Percentiles rank a stretch among this genome's conserved stretches.
phyloP scores from a whole-genome alignment of 2,888 invertebrate genomes.

The Acanthopleura granulata region DNA sequence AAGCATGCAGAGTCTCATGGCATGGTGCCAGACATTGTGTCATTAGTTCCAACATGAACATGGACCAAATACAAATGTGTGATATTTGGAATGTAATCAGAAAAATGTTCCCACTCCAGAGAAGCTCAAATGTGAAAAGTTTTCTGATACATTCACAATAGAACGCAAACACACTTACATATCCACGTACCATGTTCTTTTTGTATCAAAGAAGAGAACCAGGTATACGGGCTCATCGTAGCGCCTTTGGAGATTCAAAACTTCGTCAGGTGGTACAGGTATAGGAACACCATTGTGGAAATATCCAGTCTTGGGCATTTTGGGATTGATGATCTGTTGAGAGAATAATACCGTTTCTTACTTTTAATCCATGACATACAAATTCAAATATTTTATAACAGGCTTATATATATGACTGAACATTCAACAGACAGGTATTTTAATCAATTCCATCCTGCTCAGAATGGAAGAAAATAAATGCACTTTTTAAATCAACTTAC shows the following conservation, averaged over 20 bases:
- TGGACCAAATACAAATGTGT: no score
- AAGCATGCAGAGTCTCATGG: no score
- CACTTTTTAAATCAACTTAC: conserved; percentile 60
- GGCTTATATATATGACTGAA: no score
- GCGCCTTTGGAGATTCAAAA: conserved; percentile 82
- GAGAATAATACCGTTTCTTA: not conserved
- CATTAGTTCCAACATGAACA: no score
- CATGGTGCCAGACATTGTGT: no score
- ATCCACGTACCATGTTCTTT: conserved; percentile 83
- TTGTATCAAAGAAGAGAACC: conserved; percentile 95
- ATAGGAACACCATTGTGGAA: conserved; percentile 94
- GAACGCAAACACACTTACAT: conserved; percentile 16
- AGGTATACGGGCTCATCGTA: conserved; percentile 88
- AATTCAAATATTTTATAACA: no score
- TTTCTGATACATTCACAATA: conserved; percentile 16
- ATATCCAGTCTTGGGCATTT: conserved; percentile 89
- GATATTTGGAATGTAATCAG: no score
- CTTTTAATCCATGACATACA: no score
- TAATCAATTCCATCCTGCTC: no score
- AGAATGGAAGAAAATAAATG: no score
- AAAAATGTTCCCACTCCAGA: no score
- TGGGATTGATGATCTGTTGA: conserved; percentile 87
- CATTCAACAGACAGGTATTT: no score
- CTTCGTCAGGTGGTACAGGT: conserved; percentile 93
- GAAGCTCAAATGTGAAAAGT: not conserved